phyloP scores from a whole-genome alignment of 1,140 invertebrate species.

The Chionoecetes opilio region DNA sequence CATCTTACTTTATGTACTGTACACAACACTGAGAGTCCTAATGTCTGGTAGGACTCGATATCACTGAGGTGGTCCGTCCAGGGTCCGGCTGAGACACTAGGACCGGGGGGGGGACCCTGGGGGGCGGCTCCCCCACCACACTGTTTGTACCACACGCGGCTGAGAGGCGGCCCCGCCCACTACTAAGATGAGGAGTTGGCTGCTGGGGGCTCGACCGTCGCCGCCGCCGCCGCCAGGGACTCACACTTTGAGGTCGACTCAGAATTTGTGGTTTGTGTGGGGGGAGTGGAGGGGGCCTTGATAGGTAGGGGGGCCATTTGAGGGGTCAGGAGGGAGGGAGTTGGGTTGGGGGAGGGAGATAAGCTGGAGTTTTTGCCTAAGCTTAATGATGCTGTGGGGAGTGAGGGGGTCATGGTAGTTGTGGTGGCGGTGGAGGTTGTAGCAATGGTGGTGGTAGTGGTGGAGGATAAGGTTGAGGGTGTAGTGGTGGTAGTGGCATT shows the following conservation, averaged over 20 bases:
- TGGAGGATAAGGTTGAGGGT: slow-evolving; percentile 41
- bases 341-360: slow-evolving; percentile 61
- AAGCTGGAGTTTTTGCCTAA: slow-evolving; percentile 68
- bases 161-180: slow-evolving; percentile 73
- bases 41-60: slow-evolving; percentile 79
- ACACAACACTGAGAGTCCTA: slow-evolving; percentile 79
- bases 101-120: slow-evolving; percentile 74
- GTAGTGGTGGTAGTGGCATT: slow-evolving; percentile 33
- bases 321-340: slow-evolving; percentile 50
- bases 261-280: slow-evolving; percentile 71
- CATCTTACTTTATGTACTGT: slow-evolving; percentile 79
- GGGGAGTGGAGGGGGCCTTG: slow-evolving; percentile 61
- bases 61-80: slow-evolving; percentile 79
- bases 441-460: slow-evolving; percentile 4
- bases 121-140: slow-evolving; percentile 76
- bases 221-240: slow-evolving; percentile 45
- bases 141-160: slow-evolving; percentile 77
- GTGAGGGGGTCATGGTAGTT: slow-evolving; percentile 28
- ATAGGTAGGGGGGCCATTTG: slow-evolving; percentile 62
- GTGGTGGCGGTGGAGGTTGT: slow-evolving; percentile 32
- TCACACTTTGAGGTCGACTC: slow-evolving; percentile 71
- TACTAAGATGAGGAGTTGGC: slow-evolving; percentile 78
- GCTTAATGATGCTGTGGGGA: slow-evolving; percentile 60
- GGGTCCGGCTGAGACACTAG: slow-evolving; percentile 77
- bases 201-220: slow-evolving; percentile 63